Percentiles rank a stretch among this genome's conserved stretches.
These are phyloP conservation scores for Anthopleura xanthogrammica DNA, from an alignment of 92 coral and sea anemone species.

Conservation along the genomic window DNA sequence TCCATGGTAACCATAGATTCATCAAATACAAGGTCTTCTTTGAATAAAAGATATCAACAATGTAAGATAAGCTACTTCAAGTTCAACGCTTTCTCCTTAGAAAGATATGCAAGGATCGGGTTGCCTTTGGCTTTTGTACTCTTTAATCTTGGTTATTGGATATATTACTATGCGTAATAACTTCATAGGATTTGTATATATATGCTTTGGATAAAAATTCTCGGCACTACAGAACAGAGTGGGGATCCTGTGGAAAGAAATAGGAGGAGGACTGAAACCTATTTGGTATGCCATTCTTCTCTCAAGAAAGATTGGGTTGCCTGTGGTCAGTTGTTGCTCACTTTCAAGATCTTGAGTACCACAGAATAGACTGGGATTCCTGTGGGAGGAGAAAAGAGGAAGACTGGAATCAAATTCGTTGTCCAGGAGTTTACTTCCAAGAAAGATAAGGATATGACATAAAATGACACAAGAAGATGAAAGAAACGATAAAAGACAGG, in stretches of 20 bases:
- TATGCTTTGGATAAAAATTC: background rate
- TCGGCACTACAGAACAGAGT: background rate
- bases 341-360: too few species aligned
- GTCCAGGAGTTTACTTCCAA: too few species aligned
- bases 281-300: background rate
- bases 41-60: background rate
- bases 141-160: conserved; percentile 60
- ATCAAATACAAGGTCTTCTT: background rate
- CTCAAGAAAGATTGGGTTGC: background rate
- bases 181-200: background rate
- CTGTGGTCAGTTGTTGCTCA: too few species aligned
- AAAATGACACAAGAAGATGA: too few species aligned
- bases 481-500: too few species aligned
- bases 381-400: too few species aligned
- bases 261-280: background rate
- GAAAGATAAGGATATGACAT: too few species aligned
- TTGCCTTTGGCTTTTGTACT: conserved; percentile 44
- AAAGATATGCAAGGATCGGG: conserved; percentile 51
- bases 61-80: conserved; percentile 36
- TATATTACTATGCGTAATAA: background rate
- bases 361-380: too few species aligned
- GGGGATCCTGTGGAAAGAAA: background rate
- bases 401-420: too few species aligned
- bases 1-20: conserved; percentile 6
- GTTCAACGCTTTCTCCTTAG: conserved; percentile 52